phyloP scores from a whole-genome alignment of 2,113 vertebrate genomes.

The Vimba vimba region DNA sequence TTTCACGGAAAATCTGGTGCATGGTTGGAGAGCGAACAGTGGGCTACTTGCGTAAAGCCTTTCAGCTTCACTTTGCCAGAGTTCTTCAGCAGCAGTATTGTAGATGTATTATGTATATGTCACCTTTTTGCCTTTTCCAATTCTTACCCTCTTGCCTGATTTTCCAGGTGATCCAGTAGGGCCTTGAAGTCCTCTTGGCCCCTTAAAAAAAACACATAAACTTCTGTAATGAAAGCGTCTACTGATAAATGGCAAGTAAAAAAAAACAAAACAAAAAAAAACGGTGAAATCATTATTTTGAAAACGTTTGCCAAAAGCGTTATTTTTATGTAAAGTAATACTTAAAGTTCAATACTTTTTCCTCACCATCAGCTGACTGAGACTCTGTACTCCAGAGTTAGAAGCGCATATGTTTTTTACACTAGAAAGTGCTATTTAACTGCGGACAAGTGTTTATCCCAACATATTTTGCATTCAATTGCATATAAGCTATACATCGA shows the following conservation, averaged over 20 bases:
- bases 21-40: background rate
- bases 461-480: constrained; percentile 7
- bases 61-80: background rate
- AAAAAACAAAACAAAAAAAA: too few species aligned
- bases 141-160: constrained; percentile 89
- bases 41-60: background rate
- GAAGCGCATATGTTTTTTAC: background rate
- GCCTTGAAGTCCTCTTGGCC: constrained; percentile 94
- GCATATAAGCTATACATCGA: background rate
- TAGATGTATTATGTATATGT: constrained; percentile 22
- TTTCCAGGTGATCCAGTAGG: constrained; percentile 85
- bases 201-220: constrained; percentile 72
- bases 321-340: background rate
- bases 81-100: constrained; percentile 2
- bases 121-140: background rate
- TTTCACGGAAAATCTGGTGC: constrained; percentile 12
- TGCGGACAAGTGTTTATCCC: background rate
- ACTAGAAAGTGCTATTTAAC: background rate
- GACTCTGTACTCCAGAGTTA: background rate
- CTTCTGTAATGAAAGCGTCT: constrained; percentile 8
- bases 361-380: background rate
- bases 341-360: background rate
- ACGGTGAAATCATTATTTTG: too few species aligned
- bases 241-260: background rate
- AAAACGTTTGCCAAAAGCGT: background rate